These are phyloP conservation scores for Drosophila aldrichi DNA, from an alignment of 2,888 invertebrate genomes.

Conservation along the genomic window DNA sequence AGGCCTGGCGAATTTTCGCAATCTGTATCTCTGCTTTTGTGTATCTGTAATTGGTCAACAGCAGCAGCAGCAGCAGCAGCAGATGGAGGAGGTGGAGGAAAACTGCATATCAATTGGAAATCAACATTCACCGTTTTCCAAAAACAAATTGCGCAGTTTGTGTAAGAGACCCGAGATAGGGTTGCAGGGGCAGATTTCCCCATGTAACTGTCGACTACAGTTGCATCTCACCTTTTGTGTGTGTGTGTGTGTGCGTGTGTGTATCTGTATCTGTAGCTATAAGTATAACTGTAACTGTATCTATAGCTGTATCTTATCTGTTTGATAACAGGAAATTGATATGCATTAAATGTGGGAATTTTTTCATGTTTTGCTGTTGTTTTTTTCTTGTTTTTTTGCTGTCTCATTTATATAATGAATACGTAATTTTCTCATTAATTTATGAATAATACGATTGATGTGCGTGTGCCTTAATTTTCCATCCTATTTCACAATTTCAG, in stretches of 20 bases:
- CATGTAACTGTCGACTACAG: constrained; percentile 37
- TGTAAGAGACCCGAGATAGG: not conserved
- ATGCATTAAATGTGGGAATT: constrained; percentile 11
- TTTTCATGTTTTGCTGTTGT: constrained; percentile 11
- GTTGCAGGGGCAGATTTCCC: not conserved
- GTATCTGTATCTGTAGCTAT: constrained; percentile 22
- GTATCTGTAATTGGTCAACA: constrained; percentile 8
- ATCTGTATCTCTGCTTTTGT: constrained; percentile 9
- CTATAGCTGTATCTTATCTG: constrained; percentile 37
- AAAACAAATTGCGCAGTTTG: constrained; percentile 70
- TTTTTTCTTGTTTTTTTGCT: not conserved
- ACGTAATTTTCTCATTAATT: constrained; percentile 47
- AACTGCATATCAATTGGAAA: constrained; percentile 65
- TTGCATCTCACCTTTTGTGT: constrained; percentile 36
- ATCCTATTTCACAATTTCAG: constrained; percentile 26
- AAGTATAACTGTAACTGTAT: constrained; percentile 14
- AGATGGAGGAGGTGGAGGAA: constrained; percentile 24
- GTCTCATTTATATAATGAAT: constrained; percentile 30
- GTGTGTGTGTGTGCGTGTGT: not conserved
- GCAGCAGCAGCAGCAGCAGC: constrained; percentile 10
- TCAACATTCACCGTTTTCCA: constrained; percentile 53
- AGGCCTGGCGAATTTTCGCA: constrained; percentile 13
- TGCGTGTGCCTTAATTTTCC: constrained; percentile 35
- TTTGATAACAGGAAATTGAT: constrained; percentile 58
- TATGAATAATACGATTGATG: constrained; percentile 43